phyloP scores from a whole-genome alignment of 2,888 invertebrate genomes.

The Epinotia demarniana region DNA sequence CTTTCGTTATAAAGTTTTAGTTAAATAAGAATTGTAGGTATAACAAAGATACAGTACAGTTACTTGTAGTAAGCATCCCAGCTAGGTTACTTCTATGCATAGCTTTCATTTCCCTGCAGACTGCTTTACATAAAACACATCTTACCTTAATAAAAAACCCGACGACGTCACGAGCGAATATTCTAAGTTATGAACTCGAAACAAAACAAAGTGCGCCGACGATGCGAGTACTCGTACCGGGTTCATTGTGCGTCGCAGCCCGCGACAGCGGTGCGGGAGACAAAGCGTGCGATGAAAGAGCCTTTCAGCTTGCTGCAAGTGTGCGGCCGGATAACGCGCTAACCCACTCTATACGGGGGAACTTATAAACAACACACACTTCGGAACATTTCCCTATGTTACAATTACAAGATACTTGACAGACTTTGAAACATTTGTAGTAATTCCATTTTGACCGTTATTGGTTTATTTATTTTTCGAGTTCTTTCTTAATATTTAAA shows the following conservation, averaged over 20 bases:
- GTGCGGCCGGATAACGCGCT: constrained; percentile 13
- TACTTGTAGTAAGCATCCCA: neutral
- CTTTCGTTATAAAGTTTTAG: no score
- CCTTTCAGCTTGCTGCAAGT: constrained; percentile 4
- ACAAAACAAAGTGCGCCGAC: constrained; percentile 23
- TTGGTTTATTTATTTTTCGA: no score
- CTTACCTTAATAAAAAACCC: constrained; percentile 6
- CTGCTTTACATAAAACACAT: constrained; percentile 1
- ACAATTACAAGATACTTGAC: no score
- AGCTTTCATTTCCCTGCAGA: neutral
- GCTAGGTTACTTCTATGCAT: neutral
- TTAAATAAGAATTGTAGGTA: no score
- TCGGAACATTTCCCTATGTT: no score
- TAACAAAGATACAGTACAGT: no score
- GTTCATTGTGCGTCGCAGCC: constrained; percentile 4
- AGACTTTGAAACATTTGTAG: no score
- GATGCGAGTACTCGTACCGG: constrained; percentile 12
- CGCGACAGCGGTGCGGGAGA: constrained; percentile 13
- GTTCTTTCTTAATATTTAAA: no score
- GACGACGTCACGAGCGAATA: constrained; percentile 8
- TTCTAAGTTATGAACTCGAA: constrained; percentile 13
- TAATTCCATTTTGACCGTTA: no score
- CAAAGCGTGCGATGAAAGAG: constrained; percentile 14
- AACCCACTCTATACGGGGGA: neutral
- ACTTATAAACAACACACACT: neutral